phyloP scores from a whole-genome alignment of 2,888 invertebrate genomes.

The Metellina segmentata region DNA sequence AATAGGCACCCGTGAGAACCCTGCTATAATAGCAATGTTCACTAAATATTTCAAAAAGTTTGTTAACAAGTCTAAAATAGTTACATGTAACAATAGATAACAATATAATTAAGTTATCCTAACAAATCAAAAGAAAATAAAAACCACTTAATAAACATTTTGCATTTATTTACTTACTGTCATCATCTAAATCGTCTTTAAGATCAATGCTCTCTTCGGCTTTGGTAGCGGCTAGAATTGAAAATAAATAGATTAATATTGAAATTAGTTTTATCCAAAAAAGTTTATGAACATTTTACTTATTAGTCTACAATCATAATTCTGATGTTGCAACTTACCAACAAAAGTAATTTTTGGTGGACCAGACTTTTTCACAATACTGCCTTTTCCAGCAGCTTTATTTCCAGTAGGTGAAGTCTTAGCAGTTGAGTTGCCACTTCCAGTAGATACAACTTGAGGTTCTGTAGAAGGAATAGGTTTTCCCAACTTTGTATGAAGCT shows the following conservation, averaged over 20 bases:
- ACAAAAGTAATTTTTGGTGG: constrained; percentile 93
- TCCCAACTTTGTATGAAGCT: constrained; percentile 97
- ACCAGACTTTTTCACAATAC: constrained; percentile 83
- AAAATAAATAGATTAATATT: neutral
- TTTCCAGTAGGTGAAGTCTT: constrained; percentile 66
- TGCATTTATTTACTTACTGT: constrained; percentile 35
- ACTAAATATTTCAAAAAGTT: too few species aligned
- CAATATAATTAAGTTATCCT: too few species aligned
- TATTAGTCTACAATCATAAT: too few species aligned
- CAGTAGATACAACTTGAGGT: constrained; percentile 88
- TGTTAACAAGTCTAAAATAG: too few species aligned
- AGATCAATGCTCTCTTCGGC: constrained; percentile 77
- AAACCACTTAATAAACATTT: too few species aligned
- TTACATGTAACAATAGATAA: too few species aligned
- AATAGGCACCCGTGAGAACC: too few species aligned
- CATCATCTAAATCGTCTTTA: constrained; percentile 64
- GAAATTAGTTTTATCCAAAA: neutral
- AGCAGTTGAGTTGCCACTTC: constrained; percentile 75
- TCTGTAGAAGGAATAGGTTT: constrained; percentile 98
- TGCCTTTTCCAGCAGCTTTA: constrained; percentile 80
- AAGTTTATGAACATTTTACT: too few species aligned
- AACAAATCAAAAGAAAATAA: too few species aligned
- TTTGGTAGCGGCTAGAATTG: constrained; percentile 43
- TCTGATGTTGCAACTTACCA: constrained; percentile 80
- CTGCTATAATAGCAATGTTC: too few species aligned